Conservation (phyloP, 2,797 vertebrate species). For the Chaenodraco wilsoni region DNA sequence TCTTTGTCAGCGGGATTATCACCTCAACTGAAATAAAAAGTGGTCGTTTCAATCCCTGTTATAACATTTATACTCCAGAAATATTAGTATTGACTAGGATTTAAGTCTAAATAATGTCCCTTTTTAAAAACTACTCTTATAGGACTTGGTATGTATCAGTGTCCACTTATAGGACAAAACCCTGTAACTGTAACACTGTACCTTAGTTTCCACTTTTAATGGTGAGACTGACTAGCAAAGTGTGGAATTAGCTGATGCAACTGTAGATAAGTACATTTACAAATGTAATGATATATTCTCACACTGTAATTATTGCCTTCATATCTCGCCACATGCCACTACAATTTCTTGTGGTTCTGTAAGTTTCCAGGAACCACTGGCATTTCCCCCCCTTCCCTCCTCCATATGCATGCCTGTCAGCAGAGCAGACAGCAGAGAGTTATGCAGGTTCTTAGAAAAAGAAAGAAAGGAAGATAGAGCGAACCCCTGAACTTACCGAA, state of each 20-base stretch:
- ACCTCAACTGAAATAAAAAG: constrained; percentile 1
- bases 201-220: constrained; percentile 33
- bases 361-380: constrained; percentile 64
- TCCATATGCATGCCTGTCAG: constrained; percentile 57
- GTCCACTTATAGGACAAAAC: background rate
- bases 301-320: constrained; percentile 65
- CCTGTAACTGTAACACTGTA: constrained; percentile 4
- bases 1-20: constrained; percentile 3
- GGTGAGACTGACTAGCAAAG: constrained; percentile 8
- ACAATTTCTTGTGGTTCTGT: constrained; percentile 61
- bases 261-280: constrained; percentile 59
- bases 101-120: background rate
- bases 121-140: constrained; percentile 20
- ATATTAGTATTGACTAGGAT: background rate
- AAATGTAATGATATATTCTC: constrained; percentile 65
- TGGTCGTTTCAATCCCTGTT: background rate
- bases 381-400: constrained; percentile 38
- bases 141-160: background rate
- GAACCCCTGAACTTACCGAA: constrained; percentile 33
- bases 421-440: constrained; percentile 34
- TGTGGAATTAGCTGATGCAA: constrained; percentile 28
- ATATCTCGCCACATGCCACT: constrained; percentile 51
- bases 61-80: background rate
- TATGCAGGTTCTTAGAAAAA: constrained; percentile 41
- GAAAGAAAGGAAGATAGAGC: constrained; percentile 17